phyloP scores from a whole-genome alignment of 2,888 invertebrate species.

The Pseudolycoriella hygida region DNA sequence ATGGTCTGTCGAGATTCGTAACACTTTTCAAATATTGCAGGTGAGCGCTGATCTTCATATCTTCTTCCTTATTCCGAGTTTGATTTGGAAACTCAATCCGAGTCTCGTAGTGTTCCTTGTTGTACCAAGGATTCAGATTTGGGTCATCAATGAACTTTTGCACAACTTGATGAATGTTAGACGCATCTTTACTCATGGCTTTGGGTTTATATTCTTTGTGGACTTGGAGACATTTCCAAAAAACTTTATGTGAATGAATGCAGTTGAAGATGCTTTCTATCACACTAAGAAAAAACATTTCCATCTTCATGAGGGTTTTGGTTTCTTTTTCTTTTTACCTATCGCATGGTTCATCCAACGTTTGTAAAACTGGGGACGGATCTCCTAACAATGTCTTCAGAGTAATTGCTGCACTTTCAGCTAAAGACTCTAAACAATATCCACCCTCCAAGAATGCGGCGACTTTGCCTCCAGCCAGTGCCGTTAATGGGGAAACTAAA shows the following conservation, averaged over 20 bases:
- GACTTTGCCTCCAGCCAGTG: slow-evolving; percentile 57
- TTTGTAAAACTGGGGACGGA: slow-evolving; percentile 43
- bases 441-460: slow-evolving; percentile 86
- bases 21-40: too few relatives aligned
- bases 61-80: too few relatives aligned
- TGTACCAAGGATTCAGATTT: too few relatives aligned
- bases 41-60: too few relatives aligned
- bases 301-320: too few relatives aligned
- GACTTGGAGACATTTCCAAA: slow-evolving; percentile 60
- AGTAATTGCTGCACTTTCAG: slow-evolving; percentile 75
- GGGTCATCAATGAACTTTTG: slow-evolving; percentile 35
- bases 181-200: slow-evolving; percentile 23
- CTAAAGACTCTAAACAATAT: slow-evolving; percentile 71
- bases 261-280: slow-evolving; percentile 60
- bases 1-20: too few relatives aligned
- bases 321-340: slow-evolving; percentile 8
- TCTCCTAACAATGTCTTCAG: slow-evolving; percentile 64
- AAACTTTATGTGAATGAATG: slow-evolving; percentile 51
- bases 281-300: slow-evolving; percentile 30
- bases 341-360: slow-evolving; percentile 18
- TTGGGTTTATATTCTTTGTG: slow-evolving; percentile 40
- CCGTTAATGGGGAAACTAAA: slow-evolving; percentile 52
- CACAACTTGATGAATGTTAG: slow-evolving; percentile 32
- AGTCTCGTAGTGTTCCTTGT: too few relatives aligned
- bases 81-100: too few relatives aligned